Evolutionary conservation across 2,888 invertebrate species (phyloP), one percentile per base, ranked within the genome.

Genomic region (Merodon equestris): DNA sequence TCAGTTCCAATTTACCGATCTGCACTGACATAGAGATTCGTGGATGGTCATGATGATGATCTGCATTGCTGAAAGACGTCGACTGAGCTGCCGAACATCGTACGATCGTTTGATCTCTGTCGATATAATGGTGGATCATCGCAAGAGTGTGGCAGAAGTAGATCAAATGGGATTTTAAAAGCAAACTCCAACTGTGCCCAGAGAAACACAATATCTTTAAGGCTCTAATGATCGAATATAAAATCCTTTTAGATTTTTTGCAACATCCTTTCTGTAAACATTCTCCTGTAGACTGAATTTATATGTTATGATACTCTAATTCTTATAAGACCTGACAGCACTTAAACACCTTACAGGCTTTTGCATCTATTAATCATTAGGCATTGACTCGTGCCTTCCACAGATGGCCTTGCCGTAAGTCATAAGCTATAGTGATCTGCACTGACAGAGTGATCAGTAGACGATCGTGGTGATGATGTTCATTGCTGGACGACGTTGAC

Each of bases 11-110:
- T 77, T 77, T 77, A 67, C 77, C 57, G 48, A 77, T 73, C 67
- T 67, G 60, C 61, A 67, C 67, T 73, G 77, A 73, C 77, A 77
- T 48, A 58, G 77, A 77, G 77, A 73, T 77, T 73, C 53, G 57
- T 15, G 42, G 67, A 36, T 63, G 77, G 48, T 68, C 77, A 63
- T 67, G 77, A 67, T 56, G 50, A 56, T 73, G 67, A 67, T 77
- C 73, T 61, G 60, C 18, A 53, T 67, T 34, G n/a, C 38, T 27
- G 47, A 10, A 17, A 47, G 14, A 15, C 9, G 51, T 10, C 12
- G 18, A 18, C 9, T 34, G 48, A 40, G 38, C 44, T 48, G 60
- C 44, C 44, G 53, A 67, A 47, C 53, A 50, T 60, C 40, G 17
- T 15, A 63, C 27, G 38, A 57, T 70, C 15, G 34, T 17, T 18